Percentiles rank a stretch among this genome's conserved stretches.
phyloP scores from a whole-genome alignment of 2,113 vertebrate species.

The Dolichotis patagonum region DNA sequence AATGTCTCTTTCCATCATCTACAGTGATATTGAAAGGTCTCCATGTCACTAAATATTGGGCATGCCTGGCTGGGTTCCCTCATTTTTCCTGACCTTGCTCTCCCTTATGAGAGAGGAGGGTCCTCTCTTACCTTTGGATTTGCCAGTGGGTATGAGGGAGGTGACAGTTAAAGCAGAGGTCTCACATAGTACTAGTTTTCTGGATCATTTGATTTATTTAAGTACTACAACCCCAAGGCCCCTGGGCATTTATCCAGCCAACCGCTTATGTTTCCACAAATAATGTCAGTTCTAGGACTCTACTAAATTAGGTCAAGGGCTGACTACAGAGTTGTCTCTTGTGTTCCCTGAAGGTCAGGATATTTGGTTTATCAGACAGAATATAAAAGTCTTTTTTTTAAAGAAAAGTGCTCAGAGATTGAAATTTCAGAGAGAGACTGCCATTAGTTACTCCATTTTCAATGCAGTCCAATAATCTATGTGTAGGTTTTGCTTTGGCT shows the following conservation, averaged over 20 bases:
- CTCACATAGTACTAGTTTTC: conserved; percentile 73
- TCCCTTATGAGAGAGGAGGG: neutral
- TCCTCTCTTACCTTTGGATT: conserved; percentile 52
- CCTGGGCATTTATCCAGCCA: conserved; percentile 76
- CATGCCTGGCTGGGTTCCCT: neutral
- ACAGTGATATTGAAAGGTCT: neutral
- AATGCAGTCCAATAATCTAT: neutral
- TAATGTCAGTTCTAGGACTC: conserved; percentile 67
- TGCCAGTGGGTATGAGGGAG: conserved; percentile 1
- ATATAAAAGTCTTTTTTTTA: neutral
- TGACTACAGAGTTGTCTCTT: conserved; percentile 32
- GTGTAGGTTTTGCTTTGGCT: neutral
- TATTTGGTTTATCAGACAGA: neutral
- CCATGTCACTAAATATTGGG: neutral
- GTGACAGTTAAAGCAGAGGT: conserved; percentile 64
- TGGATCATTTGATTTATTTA: conserved; percentile 82
- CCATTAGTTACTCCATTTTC: conserved; percentile 24
- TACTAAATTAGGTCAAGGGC: conserved; percentile 65
- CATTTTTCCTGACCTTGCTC: neutral
- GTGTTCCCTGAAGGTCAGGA: conserved; percentile 62
- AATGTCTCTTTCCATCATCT: neutral
- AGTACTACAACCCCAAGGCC: conserved; percentile 73
- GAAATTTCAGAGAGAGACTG: neutral
- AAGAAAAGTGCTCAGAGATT: neutral
- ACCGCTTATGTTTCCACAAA: conserved; percentile 74